A percentile compares a stretch with the other conserved stretches of the same genome.
phyloP scores from a whole-genome alignment of 2,888 invertebrate genomes.

The Griposia aprilina region DNA sequence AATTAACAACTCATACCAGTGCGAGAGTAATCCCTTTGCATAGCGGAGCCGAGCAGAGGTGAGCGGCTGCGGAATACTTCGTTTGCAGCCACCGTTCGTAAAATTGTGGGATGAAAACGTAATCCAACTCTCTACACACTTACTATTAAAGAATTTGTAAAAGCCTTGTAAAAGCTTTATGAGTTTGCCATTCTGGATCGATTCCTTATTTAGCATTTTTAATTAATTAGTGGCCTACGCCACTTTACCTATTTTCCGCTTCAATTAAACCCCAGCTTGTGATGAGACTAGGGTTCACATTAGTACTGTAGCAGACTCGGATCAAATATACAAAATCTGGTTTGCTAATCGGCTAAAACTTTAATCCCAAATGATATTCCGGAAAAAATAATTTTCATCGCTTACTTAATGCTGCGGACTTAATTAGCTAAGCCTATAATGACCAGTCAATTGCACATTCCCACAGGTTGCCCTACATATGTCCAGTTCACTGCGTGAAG shows the following conservation, averaged over 20 bases:
- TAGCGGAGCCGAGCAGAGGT: neutral
- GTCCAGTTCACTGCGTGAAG: neutral
- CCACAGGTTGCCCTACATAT: no score
- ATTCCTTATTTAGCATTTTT: neutral
- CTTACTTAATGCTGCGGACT: neutral
- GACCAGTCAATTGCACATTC: neutral
- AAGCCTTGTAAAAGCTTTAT: neutral
- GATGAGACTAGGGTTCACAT: neutral
- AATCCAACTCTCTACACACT: neutral
- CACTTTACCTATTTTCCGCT: neutral
- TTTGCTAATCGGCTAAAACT: neutral
- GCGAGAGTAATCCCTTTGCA: constrained; percentile 25
- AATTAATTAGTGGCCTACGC: neutral
- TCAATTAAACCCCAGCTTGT: neutral
- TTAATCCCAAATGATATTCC: neutral
- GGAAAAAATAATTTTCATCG: neutral
- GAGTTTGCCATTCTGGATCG: neutral
- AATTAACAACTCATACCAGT: constrained; percentile 55
- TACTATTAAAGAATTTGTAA: neutral
- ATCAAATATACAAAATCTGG: neutral
- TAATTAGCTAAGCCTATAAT: neutral
- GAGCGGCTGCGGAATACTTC: neutral
- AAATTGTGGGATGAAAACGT: neutral
- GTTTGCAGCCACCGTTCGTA: neutral
- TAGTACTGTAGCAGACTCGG: neutral